A percentile compares a stretch with the other conserved stretches of the same genome.
Conservation (phyloP, 2,113 vertebrate genomes). For the Pongo abelii region DNA sequence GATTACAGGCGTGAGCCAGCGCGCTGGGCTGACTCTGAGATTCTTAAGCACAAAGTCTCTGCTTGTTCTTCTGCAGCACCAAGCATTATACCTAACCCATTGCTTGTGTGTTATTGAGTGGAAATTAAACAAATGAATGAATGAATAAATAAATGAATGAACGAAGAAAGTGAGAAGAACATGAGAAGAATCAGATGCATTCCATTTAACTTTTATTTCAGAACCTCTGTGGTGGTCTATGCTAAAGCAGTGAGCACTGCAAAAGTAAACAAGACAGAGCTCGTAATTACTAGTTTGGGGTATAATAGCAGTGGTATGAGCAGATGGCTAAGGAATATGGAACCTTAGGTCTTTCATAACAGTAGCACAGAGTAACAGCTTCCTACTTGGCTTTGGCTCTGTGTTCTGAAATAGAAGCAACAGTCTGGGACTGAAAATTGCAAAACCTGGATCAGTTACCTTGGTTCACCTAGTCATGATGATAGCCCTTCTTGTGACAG, state of each 20-base stretch:
- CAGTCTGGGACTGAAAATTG: not conserved
- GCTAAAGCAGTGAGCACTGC: not conserved
- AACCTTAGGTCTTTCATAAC: not conserved
- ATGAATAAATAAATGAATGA: not conserved
- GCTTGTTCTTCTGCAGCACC: not conserved
- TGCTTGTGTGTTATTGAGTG: not conserved
- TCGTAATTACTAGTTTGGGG: not conserved
- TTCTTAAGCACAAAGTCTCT: not conserved
- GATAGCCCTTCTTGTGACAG: not conserved
- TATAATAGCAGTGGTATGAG: not conserved
- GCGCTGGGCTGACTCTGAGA: not conserved
- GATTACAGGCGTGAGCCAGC: no score
- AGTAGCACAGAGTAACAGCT: not conserved
- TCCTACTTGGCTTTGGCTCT: not conserved
- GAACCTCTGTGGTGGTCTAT: not conserved
- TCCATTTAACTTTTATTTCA: not conserved
- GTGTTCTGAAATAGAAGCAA: not conserved
- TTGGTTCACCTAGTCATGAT: not conserved
- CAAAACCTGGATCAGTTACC: not conserved
- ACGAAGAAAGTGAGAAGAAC: not conserved
- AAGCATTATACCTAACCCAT: not conserved
- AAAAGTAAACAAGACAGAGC: not conserved
- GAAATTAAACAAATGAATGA: not conserved
- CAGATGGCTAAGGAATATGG: not conserved
- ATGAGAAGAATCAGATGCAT: not conserved